These are phyloP conservation scores for Druon quercuslanigerum DNA, from an alignment of 1,140 invertebrate species.

Conservation along the genomic window DNA sequence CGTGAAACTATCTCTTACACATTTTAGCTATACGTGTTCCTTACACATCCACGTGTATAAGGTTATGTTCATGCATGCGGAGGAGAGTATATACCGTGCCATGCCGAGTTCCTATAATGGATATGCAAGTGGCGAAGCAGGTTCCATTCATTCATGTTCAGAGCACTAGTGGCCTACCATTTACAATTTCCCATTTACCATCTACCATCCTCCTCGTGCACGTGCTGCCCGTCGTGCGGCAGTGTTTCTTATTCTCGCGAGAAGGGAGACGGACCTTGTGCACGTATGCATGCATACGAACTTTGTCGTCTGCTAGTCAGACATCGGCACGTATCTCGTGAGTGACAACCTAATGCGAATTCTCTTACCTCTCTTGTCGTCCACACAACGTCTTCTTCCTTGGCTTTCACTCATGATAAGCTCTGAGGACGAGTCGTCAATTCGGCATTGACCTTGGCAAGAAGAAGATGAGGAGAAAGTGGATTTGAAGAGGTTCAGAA, in stretches of 20 bases:
- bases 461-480: not conserved
- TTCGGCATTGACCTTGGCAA: conserved; percentile 7
- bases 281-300: conserved; percentile 45
- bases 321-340: not conserved
- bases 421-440: not conserved
- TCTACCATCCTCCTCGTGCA: conserved; percentile 58
- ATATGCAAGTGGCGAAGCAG: conserved; percentile 71
- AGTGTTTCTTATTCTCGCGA: conserved; percentile 54
- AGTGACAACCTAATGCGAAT: conserved; percentile 8
- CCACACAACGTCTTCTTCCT: not conserved
- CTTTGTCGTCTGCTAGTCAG: conserved; percentile 39
- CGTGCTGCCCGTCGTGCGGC: conserved; percentile 47
- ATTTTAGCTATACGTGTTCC: conserved; percentile 33
- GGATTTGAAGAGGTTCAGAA: not conserved
- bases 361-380: not conserved
- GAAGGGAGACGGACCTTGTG: conserved; percentile 55
- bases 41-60: conserved; percentile 26
- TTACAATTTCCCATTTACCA: conserved; percentile 71
- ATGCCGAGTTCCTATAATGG: conserved; percentile 68
- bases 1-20: conserved; percentile 33
- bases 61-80: conserved; percentile 38
- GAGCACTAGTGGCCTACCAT: conserved; percentile 66
- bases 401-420: conserved; percentile 10
- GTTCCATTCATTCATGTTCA: conserved; percentile 73
- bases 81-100: conserved; percentile 42